Evolutionary conservation across 2,113 vertebrate species (phyloP).

Genomic region (Monopterus albus): DNA sequence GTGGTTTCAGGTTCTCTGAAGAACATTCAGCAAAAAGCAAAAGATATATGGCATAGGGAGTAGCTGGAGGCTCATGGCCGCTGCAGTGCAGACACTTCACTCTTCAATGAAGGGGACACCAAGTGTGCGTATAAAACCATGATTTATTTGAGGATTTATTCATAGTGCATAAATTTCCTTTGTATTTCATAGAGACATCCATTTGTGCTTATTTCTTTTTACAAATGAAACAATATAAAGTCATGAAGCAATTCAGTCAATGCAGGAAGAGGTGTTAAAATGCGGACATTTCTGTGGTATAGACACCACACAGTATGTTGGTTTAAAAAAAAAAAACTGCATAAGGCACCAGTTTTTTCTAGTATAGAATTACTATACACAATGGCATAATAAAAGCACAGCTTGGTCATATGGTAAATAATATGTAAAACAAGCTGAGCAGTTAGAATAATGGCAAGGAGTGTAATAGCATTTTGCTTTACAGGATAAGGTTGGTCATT

Average conservation of each 20-base stretch:
- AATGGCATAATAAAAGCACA: constrained; percentile 18
- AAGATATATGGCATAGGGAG: constrained; percentile 8
- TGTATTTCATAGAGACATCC: constrained; percentile 40
- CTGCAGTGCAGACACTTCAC: constrained; percentile 44
- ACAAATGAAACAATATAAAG: constrained; percentile 21
- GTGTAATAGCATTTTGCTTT: constrained; percentile 26
- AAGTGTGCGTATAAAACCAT: constrained; percentile 29
- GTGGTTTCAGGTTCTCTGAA: constrained; percentile 27
- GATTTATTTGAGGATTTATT: constrained; percentile 56
- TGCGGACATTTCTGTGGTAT: constrained; percentile 20
- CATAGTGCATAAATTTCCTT: constrained; percentile 37
- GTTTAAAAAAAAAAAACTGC: constrained; percentile 16
- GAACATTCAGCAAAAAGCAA: constrained; percentile 34
- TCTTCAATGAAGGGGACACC: constrained; percentile 41
- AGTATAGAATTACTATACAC: too few relatives aligned
- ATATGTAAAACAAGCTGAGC: background rate
- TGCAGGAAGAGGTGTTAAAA: constrained; percentile 7
- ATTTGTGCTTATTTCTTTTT: constrained; percentile 32
- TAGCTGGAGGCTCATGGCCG: constrained; percentile 18
- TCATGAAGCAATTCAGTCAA: background rate
- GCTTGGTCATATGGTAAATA: background rate
- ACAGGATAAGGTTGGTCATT: too few relatives aligned
- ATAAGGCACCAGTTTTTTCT: constrained; percentile 60
- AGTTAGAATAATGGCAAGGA: background rate
- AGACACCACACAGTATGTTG: background rate